Evolutionary conservation across 2,797 vertebrate species (phyloP).

Genomic region (Silurus aristotelis): DNA sequence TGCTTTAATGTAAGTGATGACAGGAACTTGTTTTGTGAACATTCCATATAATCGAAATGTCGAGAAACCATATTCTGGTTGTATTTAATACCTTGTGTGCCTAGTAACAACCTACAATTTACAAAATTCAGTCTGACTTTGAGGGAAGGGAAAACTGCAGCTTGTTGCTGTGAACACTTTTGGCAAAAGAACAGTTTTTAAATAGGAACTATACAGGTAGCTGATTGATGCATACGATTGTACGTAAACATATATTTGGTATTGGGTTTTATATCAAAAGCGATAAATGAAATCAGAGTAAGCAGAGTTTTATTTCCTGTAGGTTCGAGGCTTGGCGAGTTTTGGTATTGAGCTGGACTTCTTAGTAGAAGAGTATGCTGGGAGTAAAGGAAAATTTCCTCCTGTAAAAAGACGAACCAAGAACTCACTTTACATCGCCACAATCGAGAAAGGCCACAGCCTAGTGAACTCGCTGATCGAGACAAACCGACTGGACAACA

Average conservation of each 20-base stretch:
- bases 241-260: too few relatives aligned
- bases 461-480: conserved; percentile 94
- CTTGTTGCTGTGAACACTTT: neutral
- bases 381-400: conserved; percentile 92
- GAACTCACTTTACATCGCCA: conserved; percentile 86
- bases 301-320: neutral
- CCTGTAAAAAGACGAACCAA: conserved; percentile 83
- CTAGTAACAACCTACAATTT: neutral
- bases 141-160: neutral
- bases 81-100: neutral
- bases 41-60: neutral
- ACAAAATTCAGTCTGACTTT: neutral
- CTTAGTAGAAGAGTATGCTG: conserved; percentile 96
- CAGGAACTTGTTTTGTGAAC: neutral
- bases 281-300: neutral
- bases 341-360: conserved; percentile 93
- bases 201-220: neutral
- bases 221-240: neutral
- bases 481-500: conserved; percentile 70
- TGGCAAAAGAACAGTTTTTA: neutral
- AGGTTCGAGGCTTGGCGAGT: conserved; percentile 85
- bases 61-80: neutral
- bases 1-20: neutral
- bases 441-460: conserved; percentile 92
- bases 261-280: neutral